Percentiles rank a stretch among this genome's conserved stretches.
These are phyloP conservation scores for Paramisgurnus dabryanus DNA, from an alignment of 2,113 vertebrate species.

Conservation along the genomic window DNA sequence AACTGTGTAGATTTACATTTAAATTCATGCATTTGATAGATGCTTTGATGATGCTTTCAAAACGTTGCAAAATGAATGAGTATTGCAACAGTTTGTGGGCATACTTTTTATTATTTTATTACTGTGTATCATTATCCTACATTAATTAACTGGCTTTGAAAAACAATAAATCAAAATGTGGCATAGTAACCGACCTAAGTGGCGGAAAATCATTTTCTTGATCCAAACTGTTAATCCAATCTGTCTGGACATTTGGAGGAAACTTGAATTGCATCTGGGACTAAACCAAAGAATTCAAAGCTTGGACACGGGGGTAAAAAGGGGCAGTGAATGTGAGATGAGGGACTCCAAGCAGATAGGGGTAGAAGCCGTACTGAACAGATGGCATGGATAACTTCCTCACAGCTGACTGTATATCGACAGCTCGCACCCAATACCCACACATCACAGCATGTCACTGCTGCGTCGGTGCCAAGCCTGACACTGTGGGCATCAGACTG, in stretches of 20 bases:
- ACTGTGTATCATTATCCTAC: too few relatives aligned
- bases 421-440: slow-evolving; percentile 13
- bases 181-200: too few relatives aligned
- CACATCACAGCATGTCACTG: slow-evolving; percentile 35
- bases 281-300: not conserved
- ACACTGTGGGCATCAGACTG: slow-evolving; percentile 40
- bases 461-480: slow-evolving; percentile 10
- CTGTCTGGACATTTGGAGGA: not conserved
- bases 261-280: not conserved
- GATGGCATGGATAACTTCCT: slow-evolving; percentile 46
- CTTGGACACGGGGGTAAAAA: not conserved
- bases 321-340: not conserved
- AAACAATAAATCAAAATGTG: not conserved
- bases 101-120: too few relatives aligned
- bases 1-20: too few relatives aligned
- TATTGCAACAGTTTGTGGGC: too few relatives aligned
- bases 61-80: too few relatives aligned
- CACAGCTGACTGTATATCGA: slow-evolving; percentile 29
- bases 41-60: too few relatives aligned
- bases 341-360: slow-evolving; percentile 12
- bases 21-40: too few relatives aligned
- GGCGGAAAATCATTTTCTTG: not conserved
- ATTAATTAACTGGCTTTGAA: not conserved
- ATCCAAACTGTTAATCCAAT: not conserved
- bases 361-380: slow-evolving; percentile 20